Base-by-base conservation (phyloP, 2,113 vertebrate species). In the Odocoileus virginianus region DNA sequence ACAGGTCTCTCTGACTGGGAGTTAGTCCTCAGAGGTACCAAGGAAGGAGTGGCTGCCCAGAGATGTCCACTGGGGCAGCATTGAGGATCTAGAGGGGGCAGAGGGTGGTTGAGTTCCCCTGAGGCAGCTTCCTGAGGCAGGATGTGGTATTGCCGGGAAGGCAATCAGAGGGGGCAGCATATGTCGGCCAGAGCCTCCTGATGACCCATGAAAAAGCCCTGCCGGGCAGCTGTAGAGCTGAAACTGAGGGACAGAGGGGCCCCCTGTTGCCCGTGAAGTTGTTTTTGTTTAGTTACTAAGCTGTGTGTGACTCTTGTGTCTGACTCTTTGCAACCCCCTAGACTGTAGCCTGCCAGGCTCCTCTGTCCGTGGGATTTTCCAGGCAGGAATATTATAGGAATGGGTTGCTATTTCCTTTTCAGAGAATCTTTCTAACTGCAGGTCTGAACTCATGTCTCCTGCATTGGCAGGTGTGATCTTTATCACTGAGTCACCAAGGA, bases 81-180 rank as follows among this genome's bases (percentile, higher is more conserved):
- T 0, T 19, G 21, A 45, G 61, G 55, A 79, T 2, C 28, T 67
- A 54, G 82, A 88, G 28, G 54, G 64, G 67, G n/a, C 36, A 85
- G 78, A 61, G 19, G 36, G 16, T 58, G 33, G 9, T 43, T 15
- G 16, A 17, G 43, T 79, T 16, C 40, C 15, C 40, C 6, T 0
- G 4, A 23, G 25, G 58, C 33, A 19, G 11, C 78, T 57, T 58
- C 50, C 89, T 67, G 60, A 88, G 45, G 45, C 12, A 27, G 61
- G 19, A 36, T 45, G 2, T 57, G 78, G 54, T 8, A 1, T 78
- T 21, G 25, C 36, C 19, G 40, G 61, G 47, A 3, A 61, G 89
- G 30, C 40, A 83, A 13, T 15, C 11, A 47, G 47, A 16, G 23
- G 40, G 23, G 27, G 67, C 14, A 3, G 50, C n/a, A 5, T n/a